These are phyloP conservation scores for Apodemus speciosus DNA, from an alignment of 2,113 vertebrate species.

Conservation along the genomic window DNA sequence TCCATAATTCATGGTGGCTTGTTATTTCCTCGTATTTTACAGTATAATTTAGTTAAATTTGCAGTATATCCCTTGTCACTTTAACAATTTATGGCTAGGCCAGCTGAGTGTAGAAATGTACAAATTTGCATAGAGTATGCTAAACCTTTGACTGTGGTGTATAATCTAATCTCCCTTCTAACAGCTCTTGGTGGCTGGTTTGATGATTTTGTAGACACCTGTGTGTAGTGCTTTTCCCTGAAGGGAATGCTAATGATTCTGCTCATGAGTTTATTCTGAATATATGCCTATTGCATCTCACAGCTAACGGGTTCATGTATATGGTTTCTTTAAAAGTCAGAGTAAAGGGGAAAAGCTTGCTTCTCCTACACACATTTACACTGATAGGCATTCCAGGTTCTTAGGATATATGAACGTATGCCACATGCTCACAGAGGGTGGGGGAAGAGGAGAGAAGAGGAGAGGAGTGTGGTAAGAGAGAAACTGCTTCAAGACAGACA, in stretches of 20 bases:
- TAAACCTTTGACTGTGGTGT: not conserved
- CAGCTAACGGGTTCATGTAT: not conserved
- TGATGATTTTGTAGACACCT: not conserved
- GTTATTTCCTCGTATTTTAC: not conserved
- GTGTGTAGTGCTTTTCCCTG: not conserved
- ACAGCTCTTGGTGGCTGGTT: not conserved
- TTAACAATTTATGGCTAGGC: not conserved
- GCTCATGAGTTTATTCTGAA: not conserved
- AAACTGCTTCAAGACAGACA: not conserved
- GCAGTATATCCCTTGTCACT: not conserved
- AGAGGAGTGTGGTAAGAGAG: not conserved
- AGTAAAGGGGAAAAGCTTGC: not conserved
- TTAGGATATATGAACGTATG: not conserved
- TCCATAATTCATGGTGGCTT: not conserved
- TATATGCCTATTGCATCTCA: not conserved
- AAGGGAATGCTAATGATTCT: not conserved
- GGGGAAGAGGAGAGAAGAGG: too few relatives aligned
- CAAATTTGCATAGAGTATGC: not conserved
- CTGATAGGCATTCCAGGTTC: not conserved
- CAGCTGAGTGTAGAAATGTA: not conserved
- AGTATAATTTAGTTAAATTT: slow-evolving; percentile 44
- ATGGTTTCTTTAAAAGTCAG: not conserved
- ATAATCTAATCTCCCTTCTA: not conserved
- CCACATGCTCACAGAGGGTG: not conserved
- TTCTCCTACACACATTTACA: not conserved